Conservation (phyloP, 2,888 invertebrate species). For the Creontiades dilutus region DNA sequence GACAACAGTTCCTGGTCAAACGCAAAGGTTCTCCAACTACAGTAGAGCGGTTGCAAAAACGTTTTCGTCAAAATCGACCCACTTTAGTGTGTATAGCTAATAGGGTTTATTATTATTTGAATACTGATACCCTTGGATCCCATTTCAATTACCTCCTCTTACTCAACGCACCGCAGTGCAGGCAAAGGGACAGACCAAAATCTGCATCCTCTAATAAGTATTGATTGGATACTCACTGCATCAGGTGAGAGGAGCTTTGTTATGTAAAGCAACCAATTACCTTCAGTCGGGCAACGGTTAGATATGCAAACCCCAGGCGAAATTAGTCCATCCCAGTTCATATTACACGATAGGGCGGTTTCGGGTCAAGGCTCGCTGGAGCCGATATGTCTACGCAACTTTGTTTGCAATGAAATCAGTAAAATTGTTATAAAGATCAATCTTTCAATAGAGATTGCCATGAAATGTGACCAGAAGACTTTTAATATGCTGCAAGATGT, state of each 20-base stretch:
- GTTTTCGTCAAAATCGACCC: no score
- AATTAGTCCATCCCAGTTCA: not conserved
- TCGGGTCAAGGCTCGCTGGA: not conserved
- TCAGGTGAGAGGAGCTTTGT: conserved; percentile 36
- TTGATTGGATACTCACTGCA: conserved; percentile 31
- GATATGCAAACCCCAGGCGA: not conserved
- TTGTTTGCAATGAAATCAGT: no score
- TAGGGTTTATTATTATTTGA: no score
- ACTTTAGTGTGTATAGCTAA: no score
- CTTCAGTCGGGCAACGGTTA: not conserved
- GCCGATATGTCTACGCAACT: not conserved
- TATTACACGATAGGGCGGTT: not conserved
- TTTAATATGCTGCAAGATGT: no score
- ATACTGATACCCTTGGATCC: not conserved
- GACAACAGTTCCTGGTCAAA: no score
- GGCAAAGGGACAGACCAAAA: not conserved
- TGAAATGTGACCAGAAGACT: no score
- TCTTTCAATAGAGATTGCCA: no score
- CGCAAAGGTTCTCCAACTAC: no score
- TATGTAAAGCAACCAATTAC: conserved; percentile 32
- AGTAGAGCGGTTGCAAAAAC: no score
- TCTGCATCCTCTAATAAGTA: conserved; percentile 32
- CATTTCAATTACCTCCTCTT: not conserved
- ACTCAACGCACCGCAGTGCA: not conserved
- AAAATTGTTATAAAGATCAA: no score